These are phyloP conservation scores for Acrobeloides nanus DNA, from an alignment of 2,888 invertebrate species.

Conservation along the genomic window DNA sequence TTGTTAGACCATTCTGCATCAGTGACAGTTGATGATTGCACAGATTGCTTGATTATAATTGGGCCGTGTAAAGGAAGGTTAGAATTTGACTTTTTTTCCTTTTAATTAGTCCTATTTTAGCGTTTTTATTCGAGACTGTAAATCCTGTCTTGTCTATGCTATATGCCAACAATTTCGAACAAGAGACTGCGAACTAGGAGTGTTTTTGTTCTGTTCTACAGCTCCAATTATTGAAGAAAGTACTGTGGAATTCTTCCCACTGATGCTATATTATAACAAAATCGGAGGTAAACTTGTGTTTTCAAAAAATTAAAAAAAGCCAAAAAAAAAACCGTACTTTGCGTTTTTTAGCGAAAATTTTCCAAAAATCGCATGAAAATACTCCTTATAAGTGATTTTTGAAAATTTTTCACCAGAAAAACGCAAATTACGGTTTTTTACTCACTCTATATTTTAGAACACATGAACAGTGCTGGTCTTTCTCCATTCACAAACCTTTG, in stretches of 20 bases:
- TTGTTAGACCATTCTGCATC: slow-evolving; percentile 60
- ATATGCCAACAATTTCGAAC: slow-evolving; percentile 63
- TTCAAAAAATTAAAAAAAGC: no score
- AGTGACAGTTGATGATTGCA: slow-evolving; percentile 62
- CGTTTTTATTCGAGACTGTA: slow-evolving; percentile 62
- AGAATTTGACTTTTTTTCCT: no score
- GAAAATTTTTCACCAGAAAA: no score
- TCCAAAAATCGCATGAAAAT: neutral
- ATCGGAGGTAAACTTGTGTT: slow-evolving; percentile 8
- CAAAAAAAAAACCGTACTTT: no score
- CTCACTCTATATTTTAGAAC: slow-evolving; percentile 31
- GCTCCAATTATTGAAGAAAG: slow-evolving; percentile 62
- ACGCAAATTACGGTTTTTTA: no score
- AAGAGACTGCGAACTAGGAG: slow-evolving; percentile 60
- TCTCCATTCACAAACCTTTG: slow-evolving; percentile 40
- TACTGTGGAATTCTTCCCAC: slow-evolving; percentile 29
- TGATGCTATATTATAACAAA: slow-evolving; percentile 30
- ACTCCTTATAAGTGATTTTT: neutral
- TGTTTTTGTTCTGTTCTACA: slow-evolving; percentile 60
- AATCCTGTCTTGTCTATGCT: slow-evolving; percentile 59
- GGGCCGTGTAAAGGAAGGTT: slow-evolving; percentile 63
- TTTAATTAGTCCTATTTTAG: no score
- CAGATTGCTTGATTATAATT: slow-evolving; percentile 60
- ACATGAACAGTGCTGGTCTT: slow-evolving; percentile 31
- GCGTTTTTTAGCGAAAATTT: no score